Evolutionary conservation across 1,140 invertebrate genomes (phyloP).

Genomic region (Venustaconcha ellipsiformis): DNA sequence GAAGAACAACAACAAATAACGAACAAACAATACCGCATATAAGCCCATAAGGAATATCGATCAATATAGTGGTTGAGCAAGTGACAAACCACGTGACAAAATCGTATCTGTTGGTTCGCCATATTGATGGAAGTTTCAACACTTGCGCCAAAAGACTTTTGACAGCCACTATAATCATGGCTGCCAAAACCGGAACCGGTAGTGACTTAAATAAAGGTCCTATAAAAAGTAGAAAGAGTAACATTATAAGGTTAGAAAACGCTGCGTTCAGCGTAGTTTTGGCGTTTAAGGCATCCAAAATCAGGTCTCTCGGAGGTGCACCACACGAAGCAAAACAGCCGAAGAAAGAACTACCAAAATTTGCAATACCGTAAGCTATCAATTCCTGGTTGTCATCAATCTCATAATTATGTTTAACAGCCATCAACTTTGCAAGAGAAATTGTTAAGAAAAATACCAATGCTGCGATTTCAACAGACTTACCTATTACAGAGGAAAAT

Average conservation of each 20-base stretch:
- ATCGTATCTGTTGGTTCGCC: constrained; percentile 52
- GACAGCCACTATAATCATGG: constrained; percentile 89
- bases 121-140: constrained; percentile 70
- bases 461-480: constrained; percentile 50
- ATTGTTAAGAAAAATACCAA: constrained; percentile 60
- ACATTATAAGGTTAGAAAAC: constrained; percentile 66
- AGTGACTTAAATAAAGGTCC: constrained; percentile 57
- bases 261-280: constrained; percentile 41
- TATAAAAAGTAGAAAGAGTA: constrained; percentile 69
- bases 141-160: constrained; percentile 89
- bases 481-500: constrained; percentile 11
- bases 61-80: constrained; percentile 31
- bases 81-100: constrained; percentile 41
- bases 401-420: constrained; percentile 63
- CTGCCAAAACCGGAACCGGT: constrained; percentile 79
- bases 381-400: constrained; percentile 69
- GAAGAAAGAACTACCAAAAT: constrained; percentile 69
- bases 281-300: constrained; percentile 19
- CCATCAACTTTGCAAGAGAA: constrained; percentile 66
- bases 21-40: constrained; percentile 34
- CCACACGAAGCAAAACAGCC: constrained; percentile 76
- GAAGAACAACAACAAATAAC: constrained; percentile 9
- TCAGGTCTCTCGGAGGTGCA: constrained; percentile 83
- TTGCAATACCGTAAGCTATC: constrained; percentile 68
- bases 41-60: constrained; percentile 43